Conservation (phyloP, 2,888 invertebrate species). For the Podotricha telesiphe region DNA sequence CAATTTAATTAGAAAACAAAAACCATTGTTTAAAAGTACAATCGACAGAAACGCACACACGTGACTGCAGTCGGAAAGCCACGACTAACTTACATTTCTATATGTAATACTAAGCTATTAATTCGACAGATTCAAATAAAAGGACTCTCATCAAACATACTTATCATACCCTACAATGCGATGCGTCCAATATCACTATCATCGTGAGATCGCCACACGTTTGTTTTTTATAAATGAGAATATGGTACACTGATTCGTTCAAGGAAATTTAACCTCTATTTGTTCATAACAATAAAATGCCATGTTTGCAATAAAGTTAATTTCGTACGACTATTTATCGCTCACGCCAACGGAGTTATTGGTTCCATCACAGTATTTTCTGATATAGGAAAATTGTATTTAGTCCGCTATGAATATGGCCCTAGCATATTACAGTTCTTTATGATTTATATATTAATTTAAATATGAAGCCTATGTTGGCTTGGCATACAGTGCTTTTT, state of each 20-base stretch:
- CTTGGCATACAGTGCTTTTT: too few relatives aligned
- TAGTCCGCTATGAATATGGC: conserved; percentile 12
- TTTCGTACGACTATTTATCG: conserved; percentile 52
- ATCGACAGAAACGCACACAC: neutral
- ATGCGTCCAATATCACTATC: conserved; percentile 31
- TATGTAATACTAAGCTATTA: conserved; percentile 26
- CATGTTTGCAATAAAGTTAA: neutral
- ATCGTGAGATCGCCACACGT: conserved; percentile 41
- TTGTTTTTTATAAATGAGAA: conserved; percentile 26
- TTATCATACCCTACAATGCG: conserved; percentile 32
- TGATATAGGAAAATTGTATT: conserved; percentile 27
- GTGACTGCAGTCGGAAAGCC: neutral
- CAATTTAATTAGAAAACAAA: neutral
- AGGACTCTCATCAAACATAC: conserved; percentile 42
- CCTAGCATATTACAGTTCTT: neutral
- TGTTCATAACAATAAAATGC: conserved; percentile 14
- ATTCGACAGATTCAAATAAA: conserved; percentile 40
- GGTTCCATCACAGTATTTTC: conserved; percentile 45
- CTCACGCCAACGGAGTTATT: conserved; percentile 59
- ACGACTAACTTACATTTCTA: conserved; percentile 8
- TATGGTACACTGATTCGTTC: neutral
- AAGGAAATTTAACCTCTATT: conserved; percentile 4
- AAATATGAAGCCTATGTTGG: too few relatives aligned
- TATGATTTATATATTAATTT: too few relatives aligned
- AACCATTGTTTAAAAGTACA: neutral